Conservation (phyloP, 92 coral and sea anemone species). For the Isaurus tuberculatus region DNA sequence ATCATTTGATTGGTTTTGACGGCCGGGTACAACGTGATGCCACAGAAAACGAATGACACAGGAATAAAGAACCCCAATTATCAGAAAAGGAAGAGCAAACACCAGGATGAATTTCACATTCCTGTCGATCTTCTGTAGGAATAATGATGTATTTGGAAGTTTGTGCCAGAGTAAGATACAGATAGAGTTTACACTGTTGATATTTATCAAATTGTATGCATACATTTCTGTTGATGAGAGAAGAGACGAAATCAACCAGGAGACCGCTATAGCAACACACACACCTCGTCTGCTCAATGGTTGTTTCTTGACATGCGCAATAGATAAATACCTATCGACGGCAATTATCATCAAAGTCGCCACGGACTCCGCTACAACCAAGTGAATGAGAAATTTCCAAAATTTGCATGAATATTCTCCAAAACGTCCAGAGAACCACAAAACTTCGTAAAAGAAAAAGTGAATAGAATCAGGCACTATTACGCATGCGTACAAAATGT, state of each 20-base stretch:
- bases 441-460: not conserved
- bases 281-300: conserved; percentile 19
- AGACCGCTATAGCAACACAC: not conserved
- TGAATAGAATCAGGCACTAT: conserved; percentile 20
- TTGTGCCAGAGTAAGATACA: conserved; percentile 11
- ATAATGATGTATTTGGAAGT: not conserved
- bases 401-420: conserved; percentile 23
- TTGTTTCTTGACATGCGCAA: conserved; percentile 45
- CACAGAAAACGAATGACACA: conserved; percentile 30
- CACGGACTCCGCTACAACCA: conserved; percentile 27
- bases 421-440: conserved; percentile 42
- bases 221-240: conserved; percentile 23
- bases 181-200: not conserved
- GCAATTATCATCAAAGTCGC: conserved; percentile 18
- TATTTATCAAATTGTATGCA: not conserved
- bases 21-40: conserved; percentile 27
- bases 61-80: conserved; percentile 10
- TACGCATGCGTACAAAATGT: conserved; percentile 30
- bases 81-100: not conserved
- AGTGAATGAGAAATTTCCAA: conserved; percentile 11
- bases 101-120: conserved; percentile 22
- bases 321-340: conserved; percentile 34
- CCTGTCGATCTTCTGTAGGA: not conserved
- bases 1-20: conserved; percentile 18
- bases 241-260: conserved; percentile 20